Conservation (phyloP, 92 coral and sea anemone species). For the Palythoa caribaeorum region DNA sequence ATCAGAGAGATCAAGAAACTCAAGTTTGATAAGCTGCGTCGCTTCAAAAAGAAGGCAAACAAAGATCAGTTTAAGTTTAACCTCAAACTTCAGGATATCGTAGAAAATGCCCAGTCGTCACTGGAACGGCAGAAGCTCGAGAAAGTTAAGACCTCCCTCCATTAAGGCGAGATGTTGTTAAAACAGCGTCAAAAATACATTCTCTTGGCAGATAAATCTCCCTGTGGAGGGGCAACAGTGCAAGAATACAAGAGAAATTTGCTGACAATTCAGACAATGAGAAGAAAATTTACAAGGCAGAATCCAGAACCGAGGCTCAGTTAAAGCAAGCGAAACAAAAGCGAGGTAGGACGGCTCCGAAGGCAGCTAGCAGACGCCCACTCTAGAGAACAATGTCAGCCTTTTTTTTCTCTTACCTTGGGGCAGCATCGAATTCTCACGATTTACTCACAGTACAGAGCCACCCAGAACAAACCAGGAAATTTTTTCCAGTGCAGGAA, state of each 20-base stretch:
- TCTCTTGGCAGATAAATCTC: neutral
- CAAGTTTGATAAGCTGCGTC: too few relatives aligned
- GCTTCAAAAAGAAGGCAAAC: too few relatives aligned
- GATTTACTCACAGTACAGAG: constrained; percentile 11
- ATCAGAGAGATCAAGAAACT: too few relatives aligned
- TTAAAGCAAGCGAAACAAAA: neutral
- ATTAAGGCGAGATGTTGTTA: neutral
- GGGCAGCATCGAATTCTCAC: constrained; percentile 7
- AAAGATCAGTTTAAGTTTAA: too few relatives aligned
- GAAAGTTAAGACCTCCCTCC: neutral
- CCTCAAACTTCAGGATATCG: neutral
- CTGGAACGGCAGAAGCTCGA: neutral
- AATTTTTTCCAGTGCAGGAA: constrained; percentile 37
- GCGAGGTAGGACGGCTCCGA: neutral
- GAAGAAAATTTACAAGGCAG: constrained; percentile 20
- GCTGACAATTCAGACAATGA: neutral
- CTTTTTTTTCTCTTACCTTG: neutral
- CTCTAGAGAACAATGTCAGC: neutral
- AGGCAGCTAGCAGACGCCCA: neutral
- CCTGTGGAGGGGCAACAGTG: neutral
- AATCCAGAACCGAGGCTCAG: neutral
- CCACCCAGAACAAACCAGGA: constrained; percentile 10
- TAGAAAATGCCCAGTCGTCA: neutral
- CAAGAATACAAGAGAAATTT: constrained; percentile 7
- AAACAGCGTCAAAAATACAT: neutral